Percentiles rank a stretch among this genome's conserved stretches.
Evolutionary conservation across 2,113 vertebrate species (phyloP).

Genomic region (Istiophorus platypterus): DNA sequence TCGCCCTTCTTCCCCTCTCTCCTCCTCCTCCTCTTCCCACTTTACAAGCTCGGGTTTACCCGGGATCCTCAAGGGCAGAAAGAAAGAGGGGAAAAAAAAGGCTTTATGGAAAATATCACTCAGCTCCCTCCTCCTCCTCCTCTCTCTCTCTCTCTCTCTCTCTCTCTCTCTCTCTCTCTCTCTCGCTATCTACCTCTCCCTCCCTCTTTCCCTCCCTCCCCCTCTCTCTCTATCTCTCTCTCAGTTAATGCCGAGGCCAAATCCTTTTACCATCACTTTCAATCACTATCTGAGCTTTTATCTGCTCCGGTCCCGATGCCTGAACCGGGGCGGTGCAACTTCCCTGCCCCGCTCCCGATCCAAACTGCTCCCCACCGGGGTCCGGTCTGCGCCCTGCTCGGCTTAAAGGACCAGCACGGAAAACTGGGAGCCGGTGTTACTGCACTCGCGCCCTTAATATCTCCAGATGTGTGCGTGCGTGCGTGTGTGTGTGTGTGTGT

Average conservation of each 20-base stretch:
- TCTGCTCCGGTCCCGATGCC: slow-evolving; percentile 84
- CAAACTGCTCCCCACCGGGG: slow-evolving; percentile 80
- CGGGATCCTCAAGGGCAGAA: slow-evolving; percentile 89
- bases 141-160: slow-evolving; percentile 28
- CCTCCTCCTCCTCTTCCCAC: slow-evolving; percentile 71
- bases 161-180: slow-evolving; percentile 36
- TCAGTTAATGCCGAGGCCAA: slow-evolving; percentile 91
- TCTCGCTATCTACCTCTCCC: slow-evolving; percentile 68
- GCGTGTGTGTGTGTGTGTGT: too few species aligned
- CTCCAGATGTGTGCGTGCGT: slow-evolving; percentile 41
- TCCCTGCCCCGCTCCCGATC: slow-evolving; percentile 79
- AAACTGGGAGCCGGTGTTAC: background rate
- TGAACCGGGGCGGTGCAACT: slow-evolving; percentile 91
- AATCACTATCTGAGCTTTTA: slow-evolving; percentile 93
- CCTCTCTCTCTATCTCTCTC: slow-evolving; percentile 73
- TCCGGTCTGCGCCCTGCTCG: slow-evolving; percentile 72
- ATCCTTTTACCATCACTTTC: slow-evolving; percentile 93
- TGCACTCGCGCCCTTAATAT: background rate
- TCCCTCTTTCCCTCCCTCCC: slow-evolving; percentile 68
- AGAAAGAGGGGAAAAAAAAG: slow-evolving; percentile 78
- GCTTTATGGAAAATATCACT: slow-evolving; percentile 86
- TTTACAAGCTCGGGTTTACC: slow-evolving; percentile 85
- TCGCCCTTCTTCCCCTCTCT: slow-evolving; percentile 62
- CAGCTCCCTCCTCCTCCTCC: slow-evolving; percentile 71
- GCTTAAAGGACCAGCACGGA: slow-evolving; percentile 88